Conservation (phyloP, 2,797 vertebrate species). For the Clarias fuscus region DNA sequence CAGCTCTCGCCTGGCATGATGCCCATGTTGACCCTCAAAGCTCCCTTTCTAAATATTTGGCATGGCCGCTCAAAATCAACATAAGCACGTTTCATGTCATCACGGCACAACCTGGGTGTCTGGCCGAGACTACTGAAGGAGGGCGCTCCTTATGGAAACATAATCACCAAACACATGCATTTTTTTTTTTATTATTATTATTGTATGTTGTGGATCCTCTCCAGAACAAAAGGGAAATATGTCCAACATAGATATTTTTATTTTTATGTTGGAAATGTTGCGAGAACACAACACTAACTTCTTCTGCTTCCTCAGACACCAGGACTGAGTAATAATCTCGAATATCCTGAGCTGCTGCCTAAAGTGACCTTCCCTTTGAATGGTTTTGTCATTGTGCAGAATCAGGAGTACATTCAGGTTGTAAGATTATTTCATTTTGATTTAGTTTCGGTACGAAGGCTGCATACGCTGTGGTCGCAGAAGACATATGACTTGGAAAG, state of each 20-base stretch:
- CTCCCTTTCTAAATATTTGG: constrained; percentile 70
- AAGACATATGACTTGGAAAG: constrained; percentile 54
- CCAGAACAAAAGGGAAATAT: background rate
- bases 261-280: too few species aligned
- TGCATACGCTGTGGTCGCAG: constrained; percentile 38
- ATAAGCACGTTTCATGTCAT: constrained; percentile 62
- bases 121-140: constrained; percentile 18
- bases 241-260: too few species aligned
- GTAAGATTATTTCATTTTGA: constrained; percentile 48
- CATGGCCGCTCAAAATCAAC: constrained; percentile 66
- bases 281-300: constrained; percentile 41
- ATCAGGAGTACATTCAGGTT: constrained; percentile 31
- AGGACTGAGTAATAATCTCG: constrained; percentile 6
- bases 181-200: background rate
- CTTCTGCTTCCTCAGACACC: constrained; percentile 49
- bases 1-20: constrained; percentile 56
- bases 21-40: constrained; percentile 68
- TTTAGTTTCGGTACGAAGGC: constrained; percentile 42
- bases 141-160: background rate
- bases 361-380: constrained; percentile 23
- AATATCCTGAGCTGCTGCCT: constrained; percentile 10
- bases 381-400: constrained; percentile 29
- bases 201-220: background rate
- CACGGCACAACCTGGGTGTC: constrained; percentile 39
- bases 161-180: background rate